These are phyloP conservation scores for Melanotaenia pygmaea DNA, from an alignment of 2,797 vertebrate genomes.

Conservation along the genomic window DNA sequence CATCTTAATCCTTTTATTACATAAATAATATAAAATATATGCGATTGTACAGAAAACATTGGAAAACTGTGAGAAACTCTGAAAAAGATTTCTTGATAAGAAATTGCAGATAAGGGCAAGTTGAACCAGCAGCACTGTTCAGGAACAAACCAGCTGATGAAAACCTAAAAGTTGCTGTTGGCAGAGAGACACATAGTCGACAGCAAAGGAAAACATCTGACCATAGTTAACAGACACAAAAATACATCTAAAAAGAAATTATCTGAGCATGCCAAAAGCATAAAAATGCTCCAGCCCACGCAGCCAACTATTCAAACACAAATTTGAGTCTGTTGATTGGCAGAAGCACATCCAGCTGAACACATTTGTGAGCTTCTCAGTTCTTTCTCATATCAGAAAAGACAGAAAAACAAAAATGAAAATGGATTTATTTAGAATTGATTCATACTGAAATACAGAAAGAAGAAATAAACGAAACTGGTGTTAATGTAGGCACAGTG, in stretches of 20 bases:
- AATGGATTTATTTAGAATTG: background rate
- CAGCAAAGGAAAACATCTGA: no score
- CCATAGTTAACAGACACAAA: background rate
- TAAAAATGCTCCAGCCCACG: background rate
- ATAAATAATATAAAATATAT: conserved; percentile 26
- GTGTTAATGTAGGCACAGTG: background rate
- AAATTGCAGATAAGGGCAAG: background rate
- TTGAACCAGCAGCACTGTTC: background rate
- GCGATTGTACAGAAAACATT: background rate
- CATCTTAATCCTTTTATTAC: conserved; percentile 9
- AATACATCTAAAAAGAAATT: background rate
- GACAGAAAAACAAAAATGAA: background rate
- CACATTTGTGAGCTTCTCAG: background rate
- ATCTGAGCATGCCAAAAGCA: background rate
- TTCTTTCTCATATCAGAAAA: background rate
- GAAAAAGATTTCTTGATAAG: conserved; percentile 1
- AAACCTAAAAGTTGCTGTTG: background rate
- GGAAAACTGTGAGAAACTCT: no score
- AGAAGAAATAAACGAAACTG: background rate
- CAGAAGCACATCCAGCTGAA: background rate
- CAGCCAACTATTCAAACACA: background rate
- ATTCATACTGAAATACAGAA: background rate
- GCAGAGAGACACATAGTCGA: no score
- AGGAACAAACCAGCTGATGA: background rate
- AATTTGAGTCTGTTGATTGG: background rate